Evolutionary conservation across 2,113 vertebrate genomes (phyloP).

Genomic region (Anguilla rostrata): DNA sequence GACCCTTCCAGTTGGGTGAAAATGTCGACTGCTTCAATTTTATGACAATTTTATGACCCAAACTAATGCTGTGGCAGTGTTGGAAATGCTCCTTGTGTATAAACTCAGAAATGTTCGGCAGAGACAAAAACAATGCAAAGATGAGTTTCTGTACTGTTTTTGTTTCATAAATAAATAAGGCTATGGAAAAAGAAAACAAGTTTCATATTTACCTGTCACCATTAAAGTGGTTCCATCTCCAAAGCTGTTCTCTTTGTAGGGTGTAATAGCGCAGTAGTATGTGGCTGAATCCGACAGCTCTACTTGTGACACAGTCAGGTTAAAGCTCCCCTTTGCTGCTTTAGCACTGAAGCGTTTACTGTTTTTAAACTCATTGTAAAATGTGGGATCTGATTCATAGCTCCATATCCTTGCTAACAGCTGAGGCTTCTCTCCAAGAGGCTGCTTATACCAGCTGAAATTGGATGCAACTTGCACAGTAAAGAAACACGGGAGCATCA

Average conservation of each 20-base stretch:
- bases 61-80: too few species aligned
- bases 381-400: background rate
- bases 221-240: conserved; percentile 15
- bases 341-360: background rate
- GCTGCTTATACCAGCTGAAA: conserved; percentile 13
- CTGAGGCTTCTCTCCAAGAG: conserved; percentile 7
- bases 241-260: background rate
- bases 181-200: too few species aligned
- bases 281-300: background rate
- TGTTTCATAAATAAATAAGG: too few species aligned
- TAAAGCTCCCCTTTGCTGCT: background rate
- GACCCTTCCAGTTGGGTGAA: too few species aligned
- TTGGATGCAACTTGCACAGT: background rate
- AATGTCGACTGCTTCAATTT: too few species aligned
- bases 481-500: background rate
- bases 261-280: background rate
- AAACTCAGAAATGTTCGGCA: too few species aligned
- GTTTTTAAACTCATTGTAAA: conserved; percentile 11
- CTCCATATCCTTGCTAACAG: background rate
- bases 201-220: background rate
- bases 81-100: too few species aligned
- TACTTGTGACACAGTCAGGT: conserved; percentile 4
- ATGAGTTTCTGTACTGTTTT: too few species aligned
- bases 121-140: too few species aligned
- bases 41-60: too few species aligned